A percentile compares a stretch with the other conserved stretches of the same genome.
Evolutionary conservation across 2,113 vertebrate species (phyloP).

Genomic region (Odobenus rosmarus): DNA sequence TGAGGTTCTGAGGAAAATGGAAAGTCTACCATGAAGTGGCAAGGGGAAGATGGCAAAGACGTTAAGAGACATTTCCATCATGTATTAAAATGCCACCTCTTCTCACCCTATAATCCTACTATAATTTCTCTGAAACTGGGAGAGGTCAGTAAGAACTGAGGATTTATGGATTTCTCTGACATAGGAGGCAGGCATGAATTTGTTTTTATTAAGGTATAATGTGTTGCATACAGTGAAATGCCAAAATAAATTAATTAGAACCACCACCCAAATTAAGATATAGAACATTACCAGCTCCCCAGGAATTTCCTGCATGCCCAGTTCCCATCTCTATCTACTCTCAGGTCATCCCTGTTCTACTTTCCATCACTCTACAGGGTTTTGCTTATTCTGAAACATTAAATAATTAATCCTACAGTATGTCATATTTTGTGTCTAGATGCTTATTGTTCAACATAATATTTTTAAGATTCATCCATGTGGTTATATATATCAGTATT

Average conservation of each 20-base stretch:
- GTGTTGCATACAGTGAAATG: background rate
- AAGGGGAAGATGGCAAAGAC: background rate
- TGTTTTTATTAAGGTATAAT: background rate
- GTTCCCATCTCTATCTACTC: background rate
- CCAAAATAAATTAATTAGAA: background rate
- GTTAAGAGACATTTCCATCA: background rate
- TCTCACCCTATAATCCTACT: background rate
- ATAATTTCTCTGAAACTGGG: background rate
- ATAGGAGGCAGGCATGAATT: background rate
- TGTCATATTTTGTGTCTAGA: background rate
- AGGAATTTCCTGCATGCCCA: background rate
- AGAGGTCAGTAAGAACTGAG: background rate
- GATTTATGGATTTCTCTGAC: background rate
- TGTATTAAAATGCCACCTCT: background rate
- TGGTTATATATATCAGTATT: background rate
- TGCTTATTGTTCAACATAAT: background rate
- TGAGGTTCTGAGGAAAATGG: background rate
- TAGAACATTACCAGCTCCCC: background rate
- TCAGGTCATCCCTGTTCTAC: background rate
- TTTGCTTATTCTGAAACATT: background rate
- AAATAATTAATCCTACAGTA: background rate
- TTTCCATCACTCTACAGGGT: background rate
- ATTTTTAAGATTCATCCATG: background rate
- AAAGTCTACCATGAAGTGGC: background rate
- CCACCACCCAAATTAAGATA: background rate